Conservation (phyloP, 1,140 invertebrate species). For the Lepidurus packardi region DNA sequence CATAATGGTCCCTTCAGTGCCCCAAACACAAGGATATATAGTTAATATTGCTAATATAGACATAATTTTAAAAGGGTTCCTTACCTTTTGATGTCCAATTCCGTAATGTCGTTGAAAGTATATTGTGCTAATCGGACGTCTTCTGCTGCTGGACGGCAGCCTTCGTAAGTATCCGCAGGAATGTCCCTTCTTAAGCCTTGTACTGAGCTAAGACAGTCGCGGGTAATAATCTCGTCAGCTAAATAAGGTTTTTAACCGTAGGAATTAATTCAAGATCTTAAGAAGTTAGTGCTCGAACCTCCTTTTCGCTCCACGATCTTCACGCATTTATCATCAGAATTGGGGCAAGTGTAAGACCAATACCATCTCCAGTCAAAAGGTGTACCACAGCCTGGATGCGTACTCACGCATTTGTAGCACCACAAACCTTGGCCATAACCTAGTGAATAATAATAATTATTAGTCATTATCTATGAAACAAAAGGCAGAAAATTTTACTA, state of each 20-base stretch:
- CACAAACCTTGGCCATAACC: conserved; percentile 48
- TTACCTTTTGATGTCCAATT: conserved; percentile 75
- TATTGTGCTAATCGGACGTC: conserved; percentile 76
- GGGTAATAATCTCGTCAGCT: conserved; percentile 72
- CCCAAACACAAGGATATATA: conserved; percentile 40
- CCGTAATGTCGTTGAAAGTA: conserved; percentile 77
- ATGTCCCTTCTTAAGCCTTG: conserved; percentile 71
- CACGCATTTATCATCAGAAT: conserved; percentile 79
- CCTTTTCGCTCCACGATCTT: conserved; percentile 82
- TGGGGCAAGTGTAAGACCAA: conserved; percentile 68
- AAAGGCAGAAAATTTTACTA: too few species aligned
- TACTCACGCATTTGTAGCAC: conserved; percentile 84
- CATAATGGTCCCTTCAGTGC: conserved; percentile 65
- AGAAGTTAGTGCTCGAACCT: conserved; percentile 50
- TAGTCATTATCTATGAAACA: background rate
- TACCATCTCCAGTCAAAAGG: conserved; percentile 79
- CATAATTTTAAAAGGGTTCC: conserved; percentile 32
- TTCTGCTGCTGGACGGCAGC: conserved; percentile 70
- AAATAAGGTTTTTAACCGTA: conserved; percentile 42
- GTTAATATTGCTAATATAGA: background rate
- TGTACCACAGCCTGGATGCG: conserved; percentile 76
- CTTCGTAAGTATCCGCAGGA: conserved; percentile 82
- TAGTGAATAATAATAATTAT: background rate
- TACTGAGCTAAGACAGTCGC: conserved; percentile 77
- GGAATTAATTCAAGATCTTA: conserved; percentile 50